Base-by-base conservation (phyloP, 2,113 vertebrate genomes). In the Silurus asotus region DNA sequence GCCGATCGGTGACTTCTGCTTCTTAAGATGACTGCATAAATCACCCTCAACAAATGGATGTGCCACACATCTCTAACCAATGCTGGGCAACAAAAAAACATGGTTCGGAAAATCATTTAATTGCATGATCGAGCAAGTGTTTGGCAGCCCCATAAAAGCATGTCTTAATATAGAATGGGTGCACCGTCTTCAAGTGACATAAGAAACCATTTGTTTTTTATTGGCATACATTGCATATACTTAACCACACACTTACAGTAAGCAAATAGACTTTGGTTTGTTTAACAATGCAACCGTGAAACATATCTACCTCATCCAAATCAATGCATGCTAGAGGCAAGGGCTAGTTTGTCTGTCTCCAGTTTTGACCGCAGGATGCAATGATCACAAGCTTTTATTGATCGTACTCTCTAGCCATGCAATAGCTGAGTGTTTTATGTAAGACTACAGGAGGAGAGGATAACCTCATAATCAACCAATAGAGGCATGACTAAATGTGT, bases 81-180 rank as follows among this genome's bases (percentile, higher is more conserved):
- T 56, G 51, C 53, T 20, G 82, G 70, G 70, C 56, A 81, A 87
- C 75, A 67, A 85, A 85, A 88, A 81, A 86, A 84, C 58, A 4
- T 65, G 70, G 90, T 83, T 65, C 86, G 83, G 75, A 87, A 84
- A 78, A 51, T 85, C 82, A 90, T 92, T 90, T 94, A 94, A 95
- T 94, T 90, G 93, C 88, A 91, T 94, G 94, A 95, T 93, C 92
- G 93, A 94, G 93, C 93, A 92, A 93, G 92, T 93, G 93, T 91
- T 92, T 90, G 93, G 85, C 88, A 88, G 90, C 90, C 92, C 92
- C 86, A 94, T 93, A 93, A 94, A 94, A 93, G 92, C 91, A 88
- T 85, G 91, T 88, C 92, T 87, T 86, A 84, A 88, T 89, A 89
- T 93, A 92, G 92, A 94, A 95, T 93, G 93, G 90, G 90, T 81